Base-by-base conservation (phyloP, 2,113 vertebrate genomes). In the Piprites chloris region DNA sequence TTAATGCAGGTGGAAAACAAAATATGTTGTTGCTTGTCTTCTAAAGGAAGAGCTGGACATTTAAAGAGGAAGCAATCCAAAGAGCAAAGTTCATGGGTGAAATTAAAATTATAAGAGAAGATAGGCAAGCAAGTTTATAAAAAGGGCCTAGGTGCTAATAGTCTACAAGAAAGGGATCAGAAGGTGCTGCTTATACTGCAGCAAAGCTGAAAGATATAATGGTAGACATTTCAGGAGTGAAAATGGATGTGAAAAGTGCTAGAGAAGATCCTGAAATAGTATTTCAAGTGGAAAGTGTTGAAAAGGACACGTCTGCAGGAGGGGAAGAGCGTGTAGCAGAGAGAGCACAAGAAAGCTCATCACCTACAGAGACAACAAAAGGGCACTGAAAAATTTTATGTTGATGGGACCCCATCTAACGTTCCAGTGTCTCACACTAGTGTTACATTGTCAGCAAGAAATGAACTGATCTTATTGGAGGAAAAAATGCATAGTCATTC, bases 181-280 rank as follows among this genome's bases (percentile, higher is more conserved):
- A 80, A 89, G 55, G 41, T 37, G 37, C 11, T 89, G 61, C 39
- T 77, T 62, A 41, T 12, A 7, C 55, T 81, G 39, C 66, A 83
- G 42, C 41, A 59, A 85, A 63, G 8, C 35, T 93, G 44, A 33
- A 87, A 86, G 32, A 53, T n/a, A 35, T 9, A 59, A 68, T 67
- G n/a, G 19, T 69, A 79, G 59, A 90, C 2, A 0, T 87, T 87
- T 87, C 67, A 61, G 41, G 53, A 73, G 49, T 68, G 66, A 91
- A 93, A 89, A 91, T 33, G 39, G 32, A 75, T 89, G 42, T 75
- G 53, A 82, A 68, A 87, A 62, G 33, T 49, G 69, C 32, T 65
- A 58, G 73, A 58, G 63, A 63, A 87, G 85, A 87, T 47, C 87
- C 82, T 90, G 74, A 96, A 95, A 96, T 95, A 84, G 89, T 94